Conservation (phyloP, 2,113 vertebrate genomes). For the Hyperoodon ampullatus region DNA sequence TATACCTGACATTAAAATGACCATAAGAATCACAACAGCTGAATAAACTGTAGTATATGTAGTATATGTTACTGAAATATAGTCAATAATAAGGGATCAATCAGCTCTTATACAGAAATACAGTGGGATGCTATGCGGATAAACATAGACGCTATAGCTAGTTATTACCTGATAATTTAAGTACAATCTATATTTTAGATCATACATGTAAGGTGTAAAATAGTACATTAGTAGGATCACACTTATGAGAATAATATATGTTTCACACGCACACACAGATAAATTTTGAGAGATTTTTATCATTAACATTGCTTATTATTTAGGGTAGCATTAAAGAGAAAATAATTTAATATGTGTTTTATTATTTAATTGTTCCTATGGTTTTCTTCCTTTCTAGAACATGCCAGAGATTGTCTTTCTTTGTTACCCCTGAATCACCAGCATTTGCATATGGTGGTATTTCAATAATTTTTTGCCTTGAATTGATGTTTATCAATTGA, state of each 20-base stretch:
- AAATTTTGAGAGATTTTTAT: neutral
- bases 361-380: neutral
- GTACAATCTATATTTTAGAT: neutral
- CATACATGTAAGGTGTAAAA: neutral
- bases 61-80: constrained; percentile 3
- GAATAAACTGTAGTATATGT: neutral
- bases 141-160: neutral
- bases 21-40: constrained; percentile 6
- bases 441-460: neutral
- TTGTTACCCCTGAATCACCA: neutral
- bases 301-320: neutral
- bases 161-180: neutral
- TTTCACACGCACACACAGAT: neutral
- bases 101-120: neutral
- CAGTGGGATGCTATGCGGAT: neutral
- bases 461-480: neutral
- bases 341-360: neutral
- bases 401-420: neutral
- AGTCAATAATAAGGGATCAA: neutral
- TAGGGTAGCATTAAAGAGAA: neutral
- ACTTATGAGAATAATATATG: neutral
- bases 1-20: constrained; percentile 41
- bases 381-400: neutral
- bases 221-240: neutral
- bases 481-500: neutral